Percentiles rank a stretch among this genome's conserved stretches.
Evolutionary conservation across 2,888 invertebrate genomes (phyloP).

Genomic region (Megaustenia siamemsis): DNA sequence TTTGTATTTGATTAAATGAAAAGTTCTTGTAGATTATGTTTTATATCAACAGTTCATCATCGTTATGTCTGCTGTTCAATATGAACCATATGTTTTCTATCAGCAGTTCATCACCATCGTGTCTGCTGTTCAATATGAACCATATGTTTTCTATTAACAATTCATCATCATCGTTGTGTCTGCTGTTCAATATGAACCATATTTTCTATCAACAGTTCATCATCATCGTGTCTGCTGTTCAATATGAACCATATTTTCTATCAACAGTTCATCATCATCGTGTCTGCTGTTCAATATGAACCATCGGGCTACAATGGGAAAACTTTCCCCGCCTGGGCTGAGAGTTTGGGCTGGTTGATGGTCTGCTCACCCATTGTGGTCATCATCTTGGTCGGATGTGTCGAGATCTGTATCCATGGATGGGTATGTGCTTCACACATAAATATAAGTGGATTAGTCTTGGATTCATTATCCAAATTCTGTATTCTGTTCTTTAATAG

Average conservation of each 20-base stretch:
- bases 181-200: slow-evolving; percentile 63
- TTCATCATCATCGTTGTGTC: slow-evolving; percentile 68
- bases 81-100: no score
- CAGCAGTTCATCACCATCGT: no score
- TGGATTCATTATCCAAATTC: no score
- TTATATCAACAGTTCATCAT: slow-evolving; percentile 65
- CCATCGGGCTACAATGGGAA: slow-evolving; percentile 61
- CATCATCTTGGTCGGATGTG: slow-evolving; percentile 57
- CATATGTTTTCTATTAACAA: no score
- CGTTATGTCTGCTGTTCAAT: slow-evolving; percentile 64
- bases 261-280: slow-evolving; percentile 66
- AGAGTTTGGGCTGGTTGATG: slow-evolving; percentile 66
- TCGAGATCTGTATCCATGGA: slow-evolving; percentile 55
- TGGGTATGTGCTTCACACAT: slow-evolving; percentile 55
- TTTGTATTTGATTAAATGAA: no score
- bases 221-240: slow-evolving; percentile 64
- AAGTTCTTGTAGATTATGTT: no score
- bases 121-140: no score
- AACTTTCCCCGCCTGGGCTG: slow-evolving; percentile 62
- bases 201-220: slow-evolving; percentile 65
- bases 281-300: slow-evolving; percentile 64
- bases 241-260: slow-evolving; percentile 63
- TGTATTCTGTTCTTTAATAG: no score
- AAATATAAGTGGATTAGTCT: no score
- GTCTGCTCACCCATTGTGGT: slow-evolving; percentile 59